These are phyloP conservation scores for Lasiommata megera DNA, from an alignment of 2,888 invertebrate genomes.

Conservation along the genomic window DNA sequence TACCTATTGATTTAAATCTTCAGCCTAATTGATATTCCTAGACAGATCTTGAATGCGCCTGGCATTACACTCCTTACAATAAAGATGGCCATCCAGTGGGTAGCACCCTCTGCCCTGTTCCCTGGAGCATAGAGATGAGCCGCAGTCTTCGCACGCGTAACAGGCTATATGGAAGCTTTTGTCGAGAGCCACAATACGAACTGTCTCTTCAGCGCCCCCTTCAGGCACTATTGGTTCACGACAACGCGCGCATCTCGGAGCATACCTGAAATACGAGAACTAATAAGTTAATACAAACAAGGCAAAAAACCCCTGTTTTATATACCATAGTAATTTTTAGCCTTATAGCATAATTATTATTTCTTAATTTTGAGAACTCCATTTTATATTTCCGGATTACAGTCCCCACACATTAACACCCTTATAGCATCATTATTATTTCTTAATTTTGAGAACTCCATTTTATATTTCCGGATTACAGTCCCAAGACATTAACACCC, in stretches of 20 bases:
- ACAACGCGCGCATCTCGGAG: conserved; percentile 98
- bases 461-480: too few species aligned
- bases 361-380: too few species aligned
- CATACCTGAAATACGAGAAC: conserved; percentile 81
- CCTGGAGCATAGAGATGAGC: conserved; percentile 92
- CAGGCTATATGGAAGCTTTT: conserved; percentile 97
- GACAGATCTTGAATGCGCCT: conserved; percentile 95
- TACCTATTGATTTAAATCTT: neutral
- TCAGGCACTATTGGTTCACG: conserved; percentile 97
- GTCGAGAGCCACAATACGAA: conserved; percentile 97
- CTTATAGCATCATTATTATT: too few species aligned
- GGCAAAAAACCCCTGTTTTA: too few species aligned
- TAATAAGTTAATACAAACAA: too few species aligned
- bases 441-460: too few species aligned
- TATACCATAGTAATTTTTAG: too few species aligned
- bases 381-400: too few species aligned
- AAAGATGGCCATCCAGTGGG: conserved; percentile 96
- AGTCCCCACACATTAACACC: too few species aligned
- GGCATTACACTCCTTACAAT: conserved; percentile 98
- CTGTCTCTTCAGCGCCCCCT: conserved; percentile 97
- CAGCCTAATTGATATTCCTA: conserved; percentile 69
- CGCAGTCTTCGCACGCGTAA: conserved; percentile 98
- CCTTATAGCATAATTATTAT: too few species aligned
- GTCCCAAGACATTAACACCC: too few species aligned
- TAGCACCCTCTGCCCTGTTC: conserved; percentile 98